Evolutionary conservation across 2,888 invertebrate genomes (phyloP).

Genomic region (Epistrophe grossulariae): DNA sequence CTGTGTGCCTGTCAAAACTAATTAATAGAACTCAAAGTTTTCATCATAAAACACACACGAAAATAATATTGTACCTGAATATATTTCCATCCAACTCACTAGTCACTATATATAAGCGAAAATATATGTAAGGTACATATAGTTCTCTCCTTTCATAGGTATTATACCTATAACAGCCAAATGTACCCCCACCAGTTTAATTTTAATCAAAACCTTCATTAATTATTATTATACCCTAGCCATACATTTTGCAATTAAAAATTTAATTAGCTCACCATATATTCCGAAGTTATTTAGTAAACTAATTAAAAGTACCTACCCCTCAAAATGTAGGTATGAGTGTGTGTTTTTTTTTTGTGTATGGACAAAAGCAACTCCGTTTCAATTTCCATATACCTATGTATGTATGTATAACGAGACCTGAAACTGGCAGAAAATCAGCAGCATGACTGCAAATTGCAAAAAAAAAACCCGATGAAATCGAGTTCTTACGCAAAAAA

Average conservation of each 20-base stretch:
- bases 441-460: neutral
- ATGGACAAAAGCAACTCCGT: neutral
- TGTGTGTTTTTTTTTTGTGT: neutral
- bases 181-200: slow-evolving; percentile 20
- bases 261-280: slow-evolving; percentile 74
- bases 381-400: neutral
- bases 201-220: slow-evolving; percentile 67
- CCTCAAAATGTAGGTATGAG: slow-evolving; percentile 13
- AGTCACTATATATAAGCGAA: too few species aligned
- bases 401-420: neutral
- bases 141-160: too few species aligned
- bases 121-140: too few species aligned
- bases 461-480: neutral
- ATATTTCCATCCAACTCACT: neutral
- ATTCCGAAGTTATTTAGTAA: slow-evolving; percentile 73
- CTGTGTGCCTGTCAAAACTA: too few species aligned
- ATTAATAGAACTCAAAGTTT: too few species aligned
- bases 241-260: slow-evolving; percentile 73
- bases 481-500: too few species aligned
- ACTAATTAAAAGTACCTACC: slow-evolving; percentile 73
- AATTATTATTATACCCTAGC: slow-evolving; percentile 67
- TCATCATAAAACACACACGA: too few species aligned
- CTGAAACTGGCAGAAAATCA: slow-evolving; percentile 1
- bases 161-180: too few species aligned
- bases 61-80: too few species aligned